Conservation (phyloP, 2,113 vertebrate species). For the Podarcis raffonei region DNA sequence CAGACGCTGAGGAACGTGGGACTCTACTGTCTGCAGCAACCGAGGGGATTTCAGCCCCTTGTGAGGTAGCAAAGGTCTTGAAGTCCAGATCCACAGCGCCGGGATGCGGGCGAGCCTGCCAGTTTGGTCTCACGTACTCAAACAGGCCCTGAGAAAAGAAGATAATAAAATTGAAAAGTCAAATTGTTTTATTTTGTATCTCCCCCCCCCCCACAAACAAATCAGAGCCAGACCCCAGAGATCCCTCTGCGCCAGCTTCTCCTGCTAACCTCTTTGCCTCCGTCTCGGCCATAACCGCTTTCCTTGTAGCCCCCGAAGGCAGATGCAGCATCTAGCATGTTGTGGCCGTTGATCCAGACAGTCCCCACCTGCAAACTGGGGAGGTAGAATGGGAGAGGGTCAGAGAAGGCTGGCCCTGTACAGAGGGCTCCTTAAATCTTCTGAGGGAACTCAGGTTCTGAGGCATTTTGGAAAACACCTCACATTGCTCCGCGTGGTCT, state of each 20-base stretch:
- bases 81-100: conserved; percentile 71
- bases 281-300: conserved; percentile 83
- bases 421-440: neutral
- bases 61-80: conserved; percentile 72
- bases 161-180: fast-evolving
- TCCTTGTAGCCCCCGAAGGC: conserved; percentile 81
- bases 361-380: conserved; percentile 81
- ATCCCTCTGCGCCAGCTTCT: neutral
- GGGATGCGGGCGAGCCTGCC: conserved; percentile 43
- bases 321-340: conserved; percentile 81
- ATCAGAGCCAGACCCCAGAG: neutral
- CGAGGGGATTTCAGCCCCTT: conserved; percentile 25
- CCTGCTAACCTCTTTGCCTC: conserved; percentile 82
- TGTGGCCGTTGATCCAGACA: conserved; percentile 87
- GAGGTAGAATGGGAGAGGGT: neutral
- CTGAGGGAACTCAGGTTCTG: neutral
- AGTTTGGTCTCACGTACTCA: conserved; percentile 78
- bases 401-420: neutral
- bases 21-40: conserved; percentile 54
- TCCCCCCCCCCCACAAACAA: too few relatives aligned
- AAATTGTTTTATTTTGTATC: neutral
- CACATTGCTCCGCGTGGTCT: too few relatives aligned
- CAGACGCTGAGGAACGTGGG: neutral
- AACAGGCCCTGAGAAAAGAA: conserved; percentile 79
- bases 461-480: neutral